These are phyloP conservation scores for Cephus spinipes DNA, from an alignment of 2,888 invertebrate genomes.

Conservation along the genomic window DNA sequence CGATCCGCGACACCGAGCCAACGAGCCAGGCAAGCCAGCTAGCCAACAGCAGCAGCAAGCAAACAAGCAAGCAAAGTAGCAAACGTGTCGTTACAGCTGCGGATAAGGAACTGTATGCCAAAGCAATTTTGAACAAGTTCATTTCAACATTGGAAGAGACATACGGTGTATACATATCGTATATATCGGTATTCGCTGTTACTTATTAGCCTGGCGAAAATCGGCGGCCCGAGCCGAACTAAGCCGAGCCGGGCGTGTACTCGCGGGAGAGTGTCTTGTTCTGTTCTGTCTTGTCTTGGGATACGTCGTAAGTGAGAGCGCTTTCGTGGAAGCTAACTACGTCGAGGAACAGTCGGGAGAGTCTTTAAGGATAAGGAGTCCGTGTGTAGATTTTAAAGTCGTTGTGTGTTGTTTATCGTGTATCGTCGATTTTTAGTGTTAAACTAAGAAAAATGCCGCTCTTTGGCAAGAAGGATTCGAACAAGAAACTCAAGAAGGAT, in stretches of 20 bases:
- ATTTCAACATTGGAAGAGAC: not conserved
- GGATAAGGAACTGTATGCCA: not conserved
- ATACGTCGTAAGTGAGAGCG: not conserved
- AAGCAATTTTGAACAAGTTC: not conserved
- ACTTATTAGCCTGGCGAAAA: not conserved
- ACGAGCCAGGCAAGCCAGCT: constrained; percentile 1
- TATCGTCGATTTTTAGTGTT: not conserved
- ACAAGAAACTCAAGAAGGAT: constrained; percentile 88
- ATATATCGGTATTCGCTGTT: not conserved
- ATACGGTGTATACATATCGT: not conserved
- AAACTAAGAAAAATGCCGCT: constrained; percentile 79
- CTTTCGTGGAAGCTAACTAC: not conserved
- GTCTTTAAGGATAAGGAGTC: not conserved
- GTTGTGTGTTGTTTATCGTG: not conserved
- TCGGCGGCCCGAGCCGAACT: not conserved
- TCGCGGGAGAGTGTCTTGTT: not conserved
- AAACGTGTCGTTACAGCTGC: not conserved
- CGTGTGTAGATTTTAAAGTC: not conserved
- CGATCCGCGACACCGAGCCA: constrained; percentile 36
- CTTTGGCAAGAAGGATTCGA: constrained; percentile 90
- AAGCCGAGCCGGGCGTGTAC: not conserved
- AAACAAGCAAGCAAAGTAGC: not conserved
- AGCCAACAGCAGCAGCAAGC: constrained; percentile 5
- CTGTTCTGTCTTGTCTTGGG: not conserved
- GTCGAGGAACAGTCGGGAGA: not conserved